Evolutionary conservation across 1,140 invertebrate genomes (phyloP), one percentile per base, ranked within the genome.

Genomic region (Panagrolaimus sp.): DNA sequence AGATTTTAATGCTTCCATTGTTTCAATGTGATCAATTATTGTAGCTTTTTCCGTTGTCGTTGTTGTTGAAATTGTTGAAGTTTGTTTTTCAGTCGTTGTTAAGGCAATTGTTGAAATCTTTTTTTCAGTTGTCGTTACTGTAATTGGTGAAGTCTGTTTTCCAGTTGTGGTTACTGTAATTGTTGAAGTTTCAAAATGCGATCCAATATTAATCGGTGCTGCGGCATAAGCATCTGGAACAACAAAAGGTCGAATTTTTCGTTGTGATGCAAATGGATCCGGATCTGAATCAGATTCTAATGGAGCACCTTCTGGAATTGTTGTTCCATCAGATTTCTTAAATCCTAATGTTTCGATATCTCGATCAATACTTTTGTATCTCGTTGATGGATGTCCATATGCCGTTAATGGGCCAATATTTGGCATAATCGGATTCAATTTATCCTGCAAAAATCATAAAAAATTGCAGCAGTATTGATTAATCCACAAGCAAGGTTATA

Each of bases 141-240:
- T n/a, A n/a, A n/a, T n/a, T n/a, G n/a, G n/a, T n/a, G n/a, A n/a
- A n/a, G n/a, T n/a, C n/a, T n/a, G n/a, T n/a, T 26, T 26, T 21
- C 17, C 52, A 58, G 52, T 12, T 12, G 52, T 15, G 0, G 7
- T 2, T 12, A 58, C 28, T 12, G 15, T 10, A 9, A 21, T n/a
- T 1, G 52, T 28, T 12, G 15, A n/a, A 24, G 1, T n/a, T 21
- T 12, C 17, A 58, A 26, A 26, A 14, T 12, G 52, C 8, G 52
- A 21, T 28, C 17, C 17, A 58, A 58, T 21, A 12, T 58, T n/a
- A 14, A 58, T 58, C 3, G 52, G 52, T 3, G 52, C 52, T n/a
- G 52, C 52, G 17, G 52, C 52, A 58, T 58, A 58, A 12, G 15
- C 52, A 17, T 58, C 52, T 17, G 52, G 52, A 17, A 58, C 28